Conservation (phyloP, 2,888 invertebrate genomes). For the Norana najaformis region DNA sequence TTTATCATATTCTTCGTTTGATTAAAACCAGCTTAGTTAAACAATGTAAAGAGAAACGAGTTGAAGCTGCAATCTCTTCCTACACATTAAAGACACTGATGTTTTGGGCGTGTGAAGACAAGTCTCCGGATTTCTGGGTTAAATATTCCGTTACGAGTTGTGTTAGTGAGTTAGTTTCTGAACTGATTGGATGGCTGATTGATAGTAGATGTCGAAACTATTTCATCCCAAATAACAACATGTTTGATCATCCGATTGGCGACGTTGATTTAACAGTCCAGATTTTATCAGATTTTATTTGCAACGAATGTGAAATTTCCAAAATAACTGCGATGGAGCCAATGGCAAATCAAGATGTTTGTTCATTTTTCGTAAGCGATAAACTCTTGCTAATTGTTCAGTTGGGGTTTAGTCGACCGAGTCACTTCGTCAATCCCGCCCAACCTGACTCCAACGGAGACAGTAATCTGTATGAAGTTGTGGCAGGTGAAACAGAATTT, state of each 20-base stretch:
- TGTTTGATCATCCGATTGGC: neutral
- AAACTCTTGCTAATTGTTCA: neutral
- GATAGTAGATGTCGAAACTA: neutral
- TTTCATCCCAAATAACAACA: neutral
- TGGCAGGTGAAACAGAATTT: neutral
- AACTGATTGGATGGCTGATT: neutral
- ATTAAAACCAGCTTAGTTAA: neutral
- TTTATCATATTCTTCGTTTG: conserved; percentile 9
- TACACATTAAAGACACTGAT: conserved; percentile 5
- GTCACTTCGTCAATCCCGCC: neutral
- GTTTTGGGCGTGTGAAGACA: neutral
- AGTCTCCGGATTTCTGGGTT: neutral
- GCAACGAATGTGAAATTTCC: neutral
- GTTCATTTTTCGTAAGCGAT: neutral
- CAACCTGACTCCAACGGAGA: neutral
- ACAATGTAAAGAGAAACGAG: neutral
- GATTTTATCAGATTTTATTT: neutral
- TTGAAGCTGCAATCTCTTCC: neutral
- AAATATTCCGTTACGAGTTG: neutral
- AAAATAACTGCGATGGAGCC: neutral
- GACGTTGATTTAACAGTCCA: neutral
- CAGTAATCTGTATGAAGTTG: neutral
- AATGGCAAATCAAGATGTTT: neutral
- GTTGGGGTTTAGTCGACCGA: neutral
- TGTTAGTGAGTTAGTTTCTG: neutral